phyloP scores from a whole-genome alignment of 1,140 invertebrate genomes.

The Trialeurodes vaporariorum region DNA sequence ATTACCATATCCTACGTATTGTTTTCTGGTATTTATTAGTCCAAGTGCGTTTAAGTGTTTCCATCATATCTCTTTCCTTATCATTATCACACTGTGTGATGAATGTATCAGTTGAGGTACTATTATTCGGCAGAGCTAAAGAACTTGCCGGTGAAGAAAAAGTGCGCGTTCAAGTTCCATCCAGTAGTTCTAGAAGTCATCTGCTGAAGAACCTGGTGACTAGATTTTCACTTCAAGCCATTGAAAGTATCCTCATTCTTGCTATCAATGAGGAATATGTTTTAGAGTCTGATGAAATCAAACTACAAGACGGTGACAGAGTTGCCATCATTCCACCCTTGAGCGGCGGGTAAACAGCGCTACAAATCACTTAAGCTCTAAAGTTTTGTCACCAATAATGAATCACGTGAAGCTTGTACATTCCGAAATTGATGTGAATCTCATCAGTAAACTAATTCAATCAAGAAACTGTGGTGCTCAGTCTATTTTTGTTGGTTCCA shows the following conservation, averaged over 20 bases:
- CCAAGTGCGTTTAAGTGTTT: too few relatives aligned
- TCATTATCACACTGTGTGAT: slow-evolving; percentile 15
- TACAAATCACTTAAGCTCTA: too few relatives aligned
- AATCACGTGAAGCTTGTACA: slow-evolving; percentile 53
- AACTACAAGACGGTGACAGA: slow-evolving; percentile 21
- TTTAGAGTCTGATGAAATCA: slow-evolving; percentile 21
- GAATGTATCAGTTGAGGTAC: slow-evolving; percentile 42
- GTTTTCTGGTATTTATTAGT: too few relatives aligned
- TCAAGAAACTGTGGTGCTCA: slow-evolving; percentile 72
- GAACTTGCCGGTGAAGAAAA: slow-evolving; percentile 56
- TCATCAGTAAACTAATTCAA: slow-evolving; percentile 50
- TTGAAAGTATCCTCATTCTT: slow-evolving; percentile 57
- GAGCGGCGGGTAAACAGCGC: slow-evolving; percentile 33
- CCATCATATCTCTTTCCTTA: too few relatives aligned
- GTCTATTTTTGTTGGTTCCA: slow-evolving; percentile 83
- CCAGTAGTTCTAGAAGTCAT: slow-evolving; percentile 38
- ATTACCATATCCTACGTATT: too few relatives aligned
- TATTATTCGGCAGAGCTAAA: slow-evolving; percentile 80
- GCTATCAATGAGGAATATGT: slow-evolving; percentile 71
- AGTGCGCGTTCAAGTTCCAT: slow-evolving; percentile 38
- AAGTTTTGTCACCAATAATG: too few relatives aligned
- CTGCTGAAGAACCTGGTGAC: slow-evolving; percentile 45
- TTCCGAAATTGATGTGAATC: slow-evolving; percentile 53
- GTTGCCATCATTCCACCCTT: slow-evolving; percentile 27
- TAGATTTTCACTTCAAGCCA: slow-evolving; percentile 49